Percentiles rank a stretch among this genome's conserved stretches.
Conservation (phyloP, 2,113 vertebrate species). For the Psettodes erumei region DNA sequence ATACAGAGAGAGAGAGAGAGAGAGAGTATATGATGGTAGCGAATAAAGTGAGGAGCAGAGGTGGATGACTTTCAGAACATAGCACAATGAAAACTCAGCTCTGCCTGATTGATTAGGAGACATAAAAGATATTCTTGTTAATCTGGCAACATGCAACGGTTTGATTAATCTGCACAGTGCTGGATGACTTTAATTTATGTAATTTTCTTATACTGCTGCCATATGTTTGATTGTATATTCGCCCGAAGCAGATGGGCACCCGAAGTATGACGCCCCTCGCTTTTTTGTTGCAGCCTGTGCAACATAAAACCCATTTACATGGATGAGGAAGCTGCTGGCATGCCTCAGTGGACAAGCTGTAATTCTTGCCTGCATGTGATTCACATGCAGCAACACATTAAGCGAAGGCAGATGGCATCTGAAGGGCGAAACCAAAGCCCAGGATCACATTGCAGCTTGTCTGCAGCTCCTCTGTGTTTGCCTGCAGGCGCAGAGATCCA, state of each 20-base stretch:
- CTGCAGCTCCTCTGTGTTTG: conserved; percentile 17
- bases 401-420: conserved; percentile 42
- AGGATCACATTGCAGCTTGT: conserved; percentile 11
- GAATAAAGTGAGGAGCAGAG: neutral
- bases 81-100: neutral
- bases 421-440: conserved; percentile 6
- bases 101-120: neutral
- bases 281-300: neutral
- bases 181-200: neutral
- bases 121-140: conserved; percentile 20
- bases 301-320: conserved; percentile 43
- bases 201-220: conserved; percentile 7
- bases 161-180: conserved; percentile 15
- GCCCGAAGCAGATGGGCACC: conserved; percentile 49
- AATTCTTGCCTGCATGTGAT: conserved; percentile 26
- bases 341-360: conserved; percentile 16
- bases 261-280: conserved; percentile 3
- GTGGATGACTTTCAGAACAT: neutral
- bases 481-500: conserved; percentile 27
- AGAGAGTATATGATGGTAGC: neutral
- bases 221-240: conserved; percentile 34
- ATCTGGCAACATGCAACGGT: conserved; percentile 22
- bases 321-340: conserved; percentile 19
- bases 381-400: conserved; percentile 37
- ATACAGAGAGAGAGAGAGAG: too few relatives aligned